These are phyloP conservation scores for Trachelus iudaicus DNA, from an alignment of 2,888 invertebrate genomes.

Conservation along the genomic window DNA sequence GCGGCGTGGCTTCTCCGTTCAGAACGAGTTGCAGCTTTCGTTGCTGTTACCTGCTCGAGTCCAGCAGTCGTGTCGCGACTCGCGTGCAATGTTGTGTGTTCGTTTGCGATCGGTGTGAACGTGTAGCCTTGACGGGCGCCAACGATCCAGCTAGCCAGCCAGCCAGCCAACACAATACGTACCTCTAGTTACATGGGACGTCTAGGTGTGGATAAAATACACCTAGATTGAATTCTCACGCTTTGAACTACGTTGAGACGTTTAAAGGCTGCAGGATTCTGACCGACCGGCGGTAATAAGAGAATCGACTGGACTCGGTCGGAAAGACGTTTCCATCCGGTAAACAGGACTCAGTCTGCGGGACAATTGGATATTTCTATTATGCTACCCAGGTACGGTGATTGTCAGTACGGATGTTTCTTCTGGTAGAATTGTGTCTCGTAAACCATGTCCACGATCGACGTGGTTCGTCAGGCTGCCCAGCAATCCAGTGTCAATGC, in stretches of 20 bases:
- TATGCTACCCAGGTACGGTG: neutral
- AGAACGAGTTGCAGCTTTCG: neutral
- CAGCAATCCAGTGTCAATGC: slow-evolving; percentile 31
- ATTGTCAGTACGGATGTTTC: neutral
- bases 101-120: slow-evolving; percentile 8
- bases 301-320: neutral
- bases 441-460: slow-evolving; percentile 52
- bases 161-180: slow-evolving; percentile 27
- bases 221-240: neutral
- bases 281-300: slow-evolving; percentile 5
- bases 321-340: neutral
- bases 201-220: no score
- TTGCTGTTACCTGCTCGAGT: neutral
- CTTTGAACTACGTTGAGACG: neutral
- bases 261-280: neutral
- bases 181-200: slow-evolving; percentile 1
- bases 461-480: slow-evolving; percentile 45
- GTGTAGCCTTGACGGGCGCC: slow-evolving; percentile 55
- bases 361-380: neutral
- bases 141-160: neutral
- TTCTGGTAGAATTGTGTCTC: neutral
- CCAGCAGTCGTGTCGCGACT: neutral
- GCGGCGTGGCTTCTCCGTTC: slow-evolving; percentile 4
- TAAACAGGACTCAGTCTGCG: neutral
- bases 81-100: neutral